phyloP scores from a whole-genome alignment of 2,113 vertebrate species.

The Lanius collurio region DNA sequence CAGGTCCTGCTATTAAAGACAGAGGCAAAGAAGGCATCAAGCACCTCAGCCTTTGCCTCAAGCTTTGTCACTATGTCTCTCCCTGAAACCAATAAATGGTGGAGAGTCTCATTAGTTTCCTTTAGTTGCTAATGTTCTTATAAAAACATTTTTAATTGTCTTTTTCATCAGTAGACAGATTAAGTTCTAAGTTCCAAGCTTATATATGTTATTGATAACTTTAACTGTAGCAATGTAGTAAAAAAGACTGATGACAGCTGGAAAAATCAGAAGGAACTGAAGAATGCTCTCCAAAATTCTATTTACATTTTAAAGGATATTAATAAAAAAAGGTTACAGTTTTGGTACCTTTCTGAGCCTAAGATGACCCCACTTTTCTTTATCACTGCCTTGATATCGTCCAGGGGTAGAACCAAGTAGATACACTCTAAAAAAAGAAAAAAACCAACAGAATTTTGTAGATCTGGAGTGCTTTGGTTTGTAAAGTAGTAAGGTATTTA shows the following conservation, averaged over 20 bases:
- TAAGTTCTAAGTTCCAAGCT: neutral
- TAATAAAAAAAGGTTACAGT: neutral
- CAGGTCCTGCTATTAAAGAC: neutral
- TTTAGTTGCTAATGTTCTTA: neutral
- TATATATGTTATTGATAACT: neutral
- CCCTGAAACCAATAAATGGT: neutral
- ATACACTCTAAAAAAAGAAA: slow-evolving; percentile 79
- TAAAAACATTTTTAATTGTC: neutral
- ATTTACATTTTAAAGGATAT: neutral
- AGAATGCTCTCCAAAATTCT: neutral
- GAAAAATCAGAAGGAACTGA: neutral
- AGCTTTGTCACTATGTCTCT: neutral
- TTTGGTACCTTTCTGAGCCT: slow-evolving; percentile 89
- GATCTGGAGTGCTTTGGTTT: neutral
- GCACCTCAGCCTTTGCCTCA: neutral
- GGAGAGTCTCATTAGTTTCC: neutral
- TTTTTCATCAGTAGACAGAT: neutral
- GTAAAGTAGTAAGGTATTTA: neutral
- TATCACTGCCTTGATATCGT: slow-evolving; percentile 85
- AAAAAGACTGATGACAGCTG: neutral
- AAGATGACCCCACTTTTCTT: slow-evolving; percentile 95
- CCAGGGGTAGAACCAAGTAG: slow-evolving; percentile 93
- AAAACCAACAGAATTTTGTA: neutral
- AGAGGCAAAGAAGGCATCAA: neutral
- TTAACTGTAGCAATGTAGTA: neutral